Conservation (phyloP, 2,113 vertebrate species). For the Platycercus adscitus region DNA sequence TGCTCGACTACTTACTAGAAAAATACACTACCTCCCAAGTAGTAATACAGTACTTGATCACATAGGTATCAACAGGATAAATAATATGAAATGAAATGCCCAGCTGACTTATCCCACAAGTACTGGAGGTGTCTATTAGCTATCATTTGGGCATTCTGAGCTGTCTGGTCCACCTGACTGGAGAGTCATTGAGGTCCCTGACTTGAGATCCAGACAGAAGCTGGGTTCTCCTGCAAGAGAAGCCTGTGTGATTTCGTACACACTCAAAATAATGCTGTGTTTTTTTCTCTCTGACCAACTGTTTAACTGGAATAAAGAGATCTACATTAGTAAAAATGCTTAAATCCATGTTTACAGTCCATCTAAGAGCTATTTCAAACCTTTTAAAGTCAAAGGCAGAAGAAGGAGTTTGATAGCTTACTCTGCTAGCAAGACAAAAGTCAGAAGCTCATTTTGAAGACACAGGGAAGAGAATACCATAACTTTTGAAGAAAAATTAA, state of each 20-base stretch:
- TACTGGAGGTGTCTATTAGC: background rate
- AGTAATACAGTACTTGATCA: background rate
- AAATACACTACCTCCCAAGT: background rate
- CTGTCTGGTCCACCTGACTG: background rate
- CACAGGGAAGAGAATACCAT: background rate
- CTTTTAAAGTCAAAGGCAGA: background rate
- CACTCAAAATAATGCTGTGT: accelerated
- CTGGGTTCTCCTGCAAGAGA: background rate
- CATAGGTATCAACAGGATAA: background rate
- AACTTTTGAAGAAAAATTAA: background rate
- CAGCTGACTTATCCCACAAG: background rate
- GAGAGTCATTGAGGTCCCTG: background rate
- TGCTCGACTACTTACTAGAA: background rate
- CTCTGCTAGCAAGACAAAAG: background rate
- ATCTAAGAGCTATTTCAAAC: background rate
- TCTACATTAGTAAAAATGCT: background rate
- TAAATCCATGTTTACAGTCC: background rate
- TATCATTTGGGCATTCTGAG: too few species aligned
- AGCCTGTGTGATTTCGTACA: background rate
- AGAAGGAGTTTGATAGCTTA: background rate
- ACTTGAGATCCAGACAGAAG: background rate
- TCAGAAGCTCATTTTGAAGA: background rate
- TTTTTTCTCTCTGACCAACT: background rate
- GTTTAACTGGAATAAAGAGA: background rate
- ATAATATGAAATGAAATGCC: background rate